Evolutionary conservation across 2,797 vertebrate species (phyloP), one percentile per base, ranked within the genome.

Genomic region (Xerus rutilus): DNA sequence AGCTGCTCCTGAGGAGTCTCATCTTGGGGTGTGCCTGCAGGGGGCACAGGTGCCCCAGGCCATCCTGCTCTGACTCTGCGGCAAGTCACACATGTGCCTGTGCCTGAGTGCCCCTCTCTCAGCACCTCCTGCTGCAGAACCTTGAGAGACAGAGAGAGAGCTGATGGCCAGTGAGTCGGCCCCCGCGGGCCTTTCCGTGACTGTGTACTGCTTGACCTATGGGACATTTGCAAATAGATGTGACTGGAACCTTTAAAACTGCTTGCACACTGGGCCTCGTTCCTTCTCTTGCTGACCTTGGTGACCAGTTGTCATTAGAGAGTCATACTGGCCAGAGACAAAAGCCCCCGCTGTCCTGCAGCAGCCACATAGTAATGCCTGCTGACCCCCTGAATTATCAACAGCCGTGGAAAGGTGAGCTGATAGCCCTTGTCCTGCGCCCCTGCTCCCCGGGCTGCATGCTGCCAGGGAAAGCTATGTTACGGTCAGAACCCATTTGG

Each of bases 341-440:
- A 15, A 39, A 14, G 30, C 70, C 13, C 76, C 17, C 54, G 43
- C 79, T 25, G 21, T 70, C 18, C 73, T 2, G 25, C 11, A 17
- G 20, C 62, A 28, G 49, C 74, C 72, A 7, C 23, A 4, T 18
- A 25, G 6, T 9, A 18, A 86, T 30, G 10, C 49, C 81, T 5
- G 18, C 64, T 1, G 39, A 25, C 54, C 32, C 67, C 18, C 43
- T 1, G 5, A 52, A 39, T 39, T 0, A 30, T 25, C 35, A 21
- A 7, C 21, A 11, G 35, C 88, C 43, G 32, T 7, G 17, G 21
- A 18, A 17, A 23, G 74, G n/a, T 7, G 30, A 9, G 67, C 47
- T 30, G 11, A 8, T 15, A 52, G 49, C 0, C 5, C 47, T 4
- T 15, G 10, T 2, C 1, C 72, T 9, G 43, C 3, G 0, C 14